Evolutionary conservation across 2,888 invertebrate genomes (phyloP), one percentile per base, ranked within the genome.

Genomic region (Apotomis betuletana): DNA sequence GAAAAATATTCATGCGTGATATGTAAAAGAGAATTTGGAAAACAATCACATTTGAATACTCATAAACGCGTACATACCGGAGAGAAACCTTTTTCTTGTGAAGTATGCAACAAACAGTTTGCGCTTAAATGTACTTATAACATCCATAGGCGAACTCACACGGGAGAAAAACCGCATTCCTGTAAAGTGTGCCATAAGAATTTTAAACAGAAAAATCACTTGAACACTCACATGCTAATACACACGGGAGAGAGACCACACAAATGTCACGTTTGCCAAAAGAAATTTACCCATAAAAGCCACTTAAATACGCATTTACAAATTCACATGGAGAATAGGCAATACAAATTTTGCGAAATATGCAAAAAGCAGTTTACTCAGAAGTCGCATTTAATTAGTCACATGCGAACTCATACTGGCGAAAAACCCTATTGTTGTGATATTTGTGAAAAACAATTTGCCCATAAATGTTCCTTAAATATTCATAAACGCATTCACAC

Each of bases 401-500:
- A 49, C 9, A 49, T 10, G 49, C 49, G 49, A 9, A 49, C 49
- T 3, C 49, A 49, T 9, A 49, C 49, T 9, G 49, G 49, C 9
- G 49, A 49, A 49, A 49, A 49, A 49, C 49, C 49, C 9, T 49
- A 49, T 44, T 36, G 49, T 3, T 62, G 61, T 4, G 36, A 36
- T 3, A 27, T 62, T 10, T 62, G 61, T n/a, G 49, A 51, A 36
- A 62, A 62, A 51, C 49, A 36, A 36, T 62, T 62, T 27, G 61
- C 61, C 10, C 61, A 62, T 15, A 62, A 62, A 36, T 62, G 49
- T 51, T 62, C 61, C 6, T 51, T 62, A 4, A 62, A 62, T 49
- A 49, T 51, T n/a, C 61, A 62, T 51, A 62, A 49, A 49, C 61
- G 61, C 5, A 62, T 62, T 36, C 61, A 62, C 36, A 51, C 61